Base-by-base conservation (phyloP, 2,797 vertebrate species). In the Potorous gilbertii region DNA sequence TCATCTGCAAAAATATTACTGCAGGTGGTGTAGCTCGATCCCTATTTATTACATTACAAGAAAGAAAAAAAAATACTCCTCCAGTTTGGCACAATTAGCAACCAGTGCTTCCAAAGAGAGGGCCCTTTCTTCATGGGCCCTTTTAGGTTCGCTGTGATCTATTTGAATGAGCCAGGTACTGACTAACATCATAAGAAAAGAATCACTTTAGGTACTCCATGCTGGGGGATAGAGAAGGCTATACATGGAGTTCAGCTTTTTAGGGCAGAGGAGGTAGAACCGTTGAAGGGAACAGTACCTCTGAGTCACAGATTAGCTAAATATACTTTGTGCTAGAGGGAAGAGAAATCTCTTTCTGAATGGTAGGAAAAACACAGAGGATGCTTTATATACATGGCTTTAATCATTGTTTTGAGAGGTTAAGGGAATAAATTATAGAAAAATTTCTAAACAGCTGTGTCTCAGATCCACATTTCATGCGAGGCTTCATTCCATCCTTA, bases 241-340 rank as follows among this genome's bases (percentile, higher is more conserved):
- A 90, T 74, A 94, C 97, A 96, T 93, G 93, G 95, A 87, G 91
- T 95, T 94, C 91, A 97, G 81, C 66, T 91, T 62, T 56, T 97
- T 96, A 95, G 0, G 4, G 89, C 46, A 21, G 56, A 92, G 57
- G 87, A 94, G 50, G 95, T 59, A 28, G 57, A 92, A 54, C 89
- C 81, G 52, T 0, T 16, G 81, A 97, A 96, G 28, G 59, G 52
- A 97, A 94, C 92, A 66, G 89, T 93, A 96, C 94, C 90, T 95
- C 52, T 93, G 95, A 97, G 55, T 97, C 97, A 94, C 11, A 95
- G 56, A 93, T 93, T 91, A 90, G 34, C 91, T 97, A 96, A 97
- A 98, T 96, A 94, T 94, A 96, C 56, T 95, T 81, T 66, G n/a
- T 87, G 93, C 59, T 93, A 90, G 81, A 94, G 40, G 59, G 92